Evolutionary conservation across 2,797 vertebrate genomes (phyloP).

Genomic region (Rhinophrynus dorsalis): DNA sequence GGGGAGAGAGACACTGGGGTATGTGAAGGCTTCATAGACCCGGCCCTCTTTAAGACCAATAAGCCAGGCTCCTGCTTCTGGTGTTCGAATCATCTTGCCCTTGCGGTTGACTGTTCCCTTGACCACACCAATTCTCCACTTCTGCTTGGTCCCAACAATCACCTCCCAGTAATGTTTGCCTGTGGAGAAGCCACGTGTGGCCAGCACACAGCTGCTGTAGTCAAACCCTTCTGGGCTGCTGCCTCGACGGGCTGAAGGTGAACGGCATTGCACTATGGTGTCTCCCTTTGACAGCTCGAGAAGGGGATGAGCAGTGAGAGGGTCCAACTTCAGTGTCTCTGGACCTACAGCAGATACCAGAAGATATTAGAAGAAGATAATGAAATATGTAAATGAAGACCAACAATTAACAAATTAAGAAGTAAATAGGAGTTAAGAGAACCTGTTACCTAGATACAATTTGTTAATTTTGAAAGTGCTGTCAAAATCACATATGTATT

Average conservation of each 20-base stretch:
- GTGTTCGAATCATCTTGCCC: constrained; percentile 75
- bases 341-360: constrained; percentile 61
- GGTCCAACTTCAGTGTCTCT: constrained; percentile 74
- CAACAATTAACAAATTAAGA: too few relatives aligned
- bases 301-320: constrained; percentile 75
- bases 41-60: constrained; percentile 77
- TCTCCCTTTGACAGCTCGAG: constrained; percentile 73
- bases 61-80: constrained; percentile 77
- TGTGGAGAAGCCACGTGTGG: constrained; percentile 76
- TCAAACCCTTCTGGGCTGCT: constrained; percentile 78
- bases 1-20: constrained; percentile 64
- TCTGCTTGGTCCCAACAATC: constrained; percentile 73
- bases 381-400: too few relatives aligned
- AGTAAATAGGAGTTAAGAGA: too few relatives aligned
- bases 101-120: constrained; percentile 76
- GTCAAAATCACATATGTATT: too few relatives aligned
- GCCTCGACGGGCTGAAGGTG: constrained; percentile 62
- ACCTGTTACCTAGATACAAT: too few relatives aligned
- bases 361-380: background rate
- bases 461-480: too few relatives aligned
- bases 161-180: constrained; percentile 87
- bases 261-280: constrained; percentile 70
- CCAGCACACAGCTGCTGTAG: constrained; percentile 77
- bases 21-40: constrained; percentile 75
- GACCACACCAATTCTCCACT: constrained; percentile 78